A percentile compares a stretch with the other conserved stretches of the same genome.
Conservation (phyloP, 2,888 invertebrate genomes). For the Pterostichus madidus region DNA sequence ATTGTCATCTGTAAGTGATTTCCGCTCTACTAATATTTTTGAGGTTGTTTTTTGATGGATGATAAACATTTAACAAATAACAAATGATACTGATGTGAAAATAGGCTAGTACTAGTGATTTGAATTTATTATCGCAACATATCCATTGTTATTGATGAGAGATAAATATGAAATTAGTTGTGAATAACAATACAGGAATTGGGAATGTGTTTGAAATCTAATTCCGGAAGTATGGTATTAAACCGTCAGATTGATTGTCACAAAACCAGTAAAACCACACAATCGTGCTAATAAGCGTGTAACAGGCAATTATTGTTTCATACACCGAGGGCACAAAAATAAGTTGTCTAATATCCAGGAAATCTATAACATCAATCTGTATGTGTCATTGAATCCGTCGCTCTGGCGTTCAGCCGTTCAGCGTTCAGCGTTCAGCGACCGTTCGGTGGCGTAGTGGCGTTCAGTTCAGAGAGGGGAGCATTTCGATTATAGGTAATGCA, state of each 20-base stretch:
- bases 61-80: no score
- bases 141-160: slow-evolving; percentile 25
- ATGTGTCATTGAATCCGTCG: slow-evolving; percentile 44
- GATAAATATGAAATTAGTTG: slow-evolving; percentile 23
- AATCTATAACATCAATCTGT: slow-evolving; percentile 29
- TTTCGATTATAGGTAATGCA: slow-evolving; percentile 51
- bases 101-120: no score
- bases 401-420: slow-evolving; percentile 1
- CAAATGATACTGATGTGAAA: no score
- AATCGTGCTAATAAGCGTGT: slow-evolving; percentile 39
- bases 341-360: slow-evolving; percentile 50
- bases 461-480: not conserved
- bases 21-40: no score
- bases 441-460: no score
- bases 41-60: no score
- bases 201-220: slow-evolving; percentile 21
- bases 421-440: not conserved
- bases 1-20: no score
- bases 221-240: slow-evolving; percentile 37
- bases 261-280: slow-evolving; percentile 12
- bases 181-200: not conserved
- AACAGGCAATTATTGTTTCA: slow-evolving; percentile 54
- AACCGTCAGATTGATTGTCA: slow-evolving; percentile 38
- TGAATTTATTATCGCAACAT: not conserved
- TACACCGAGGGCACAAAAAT: slow-evolving; percentile 27